Percentiles rank a stretch among this genome's conserved stretches.
phyloP scores from a whole-genome alignment of 2,888 invertebrate species.

The Thereva nobilitata region DNA sequence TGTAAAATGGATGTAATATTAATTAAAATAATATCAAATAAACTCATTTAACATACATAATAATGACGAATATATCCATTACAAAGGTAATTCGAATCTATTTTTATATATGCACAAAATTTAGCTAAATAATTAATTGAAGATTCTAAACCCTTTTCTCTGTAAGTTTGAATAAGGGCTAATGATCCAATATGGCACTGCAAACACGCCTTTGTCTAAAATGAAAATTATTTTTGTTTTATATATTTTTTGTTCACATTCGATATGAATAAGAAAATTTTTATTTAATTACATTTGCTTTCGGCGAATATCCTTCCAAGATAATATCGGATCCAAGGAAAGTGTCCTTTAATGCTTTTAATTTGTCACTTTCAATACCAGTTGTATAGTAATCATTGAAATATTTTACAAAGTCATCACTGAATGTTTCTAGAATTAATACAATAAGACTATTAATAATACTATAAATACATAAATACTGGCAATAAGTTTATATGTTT shows the following conservation, averaged over 20 bases:
- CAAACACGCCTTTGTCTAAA: not conserved
- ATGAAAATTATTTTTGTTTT: not conserved
- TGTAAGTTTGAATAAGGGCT: constrained; percentile 44
- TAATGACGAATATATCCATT: too few relatives aligned
- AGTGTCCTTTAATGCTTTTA: constrained; percentile 21
- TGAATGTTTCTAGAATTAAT: constrained; percentile 34
- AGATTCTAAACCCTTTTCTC: constrained; percentile 42
- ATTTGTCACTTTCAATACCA: constrained; percentile 10
- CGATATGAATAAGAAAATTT: too few relatives aligned
- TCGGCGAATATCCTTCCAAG: constrained; percentile 27
- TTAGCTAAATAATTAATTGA: too few relatives aligned
- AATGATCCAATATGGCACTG: not conserved
- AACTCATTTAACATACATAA: too few relatives aligned
- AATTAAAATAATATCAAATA: not conserved
- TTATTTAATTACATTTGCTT: constrained; percentile 30
- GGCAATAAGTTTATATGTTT: too few relatives aligned
- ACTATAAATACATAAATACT: not conserved
- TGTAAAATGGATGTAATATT: constrained; percentile 52
- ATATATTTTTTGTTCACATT: not conserved
- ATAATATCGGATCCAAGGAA: constrained; percentile 13
- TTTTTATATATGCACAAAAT: too few relatives aligned
- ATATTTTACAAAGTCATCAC: constrained; percentile 13
- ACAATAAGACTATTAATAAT: not conserved
- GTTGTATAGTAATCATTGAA: constrained; percentile 29
- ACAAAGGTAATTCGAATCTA: too few relatives aligned